A percentile compares a stretch with the other conserved stretches of the same genome.
Conservation (phyloP, 2,888 invertebrate genomes). For the Ophraella communa region DNA sequence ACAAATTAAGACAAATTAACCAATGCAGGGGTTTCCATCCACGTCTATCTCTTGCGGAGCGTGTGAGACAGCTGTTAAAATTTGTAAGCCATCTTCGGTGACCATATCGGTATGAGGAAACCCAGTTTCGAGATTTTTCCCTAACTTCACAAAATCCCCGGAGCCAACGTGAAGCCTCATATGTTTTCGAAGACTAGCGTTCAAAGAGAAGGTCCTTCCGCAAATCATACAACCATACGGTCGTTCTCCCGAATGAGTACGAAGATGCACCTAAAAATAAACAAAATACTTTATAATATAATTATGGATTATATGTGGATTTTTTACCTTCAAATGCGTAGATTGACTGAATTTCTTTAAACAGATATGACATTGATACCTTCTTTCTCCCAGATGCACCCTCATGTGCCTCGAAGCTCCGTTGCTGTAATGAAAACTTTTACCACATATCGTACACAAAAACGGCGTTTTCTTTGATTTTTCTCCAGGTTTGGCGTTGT, state of each 20-base stretch:
- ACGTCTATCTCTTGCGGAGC: conserved; percentile 11
- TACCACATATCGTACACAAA: conserved; percentile 55
- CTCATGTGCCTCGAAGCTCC: conserved; percentile 55
- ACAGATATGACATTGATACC: conserved; percentile 56
- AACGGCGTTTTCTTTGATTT: conserved; percentile 53
- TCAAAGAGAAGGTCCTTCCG: conserved; percentile 53
- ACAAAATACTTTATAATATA: background rate
- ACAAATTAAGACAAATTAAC: background rate
- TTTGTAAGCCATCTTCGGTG: conserved; percentile 10
- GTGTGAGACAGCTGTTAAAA: conserved; percentile 15
- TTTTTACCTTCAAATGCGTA: conserved; percentile 57
- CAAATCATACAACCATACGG: conserved; percentile 63
- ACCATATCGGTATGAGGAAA: conserved; percentile 6
- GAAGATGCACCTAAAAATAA: conserved; percentile 57
- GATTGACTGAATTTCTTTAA: conserved; percentile 56
- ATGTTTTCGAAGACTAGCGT: conserved; percentile 51
- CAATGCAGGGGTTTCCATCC: conserved; percentile 11
- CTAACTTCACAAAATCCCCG: conserved; percentile 15
- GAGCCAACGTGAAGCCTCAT: conserved; percentile 37
- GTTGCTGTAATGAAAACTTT: conserved; percentile 54
- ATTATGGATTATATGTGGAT: background rate
- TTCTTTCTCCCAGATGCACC: conserved; percentile 55
- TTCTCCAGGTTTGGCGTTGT: conserved; percentile 49
- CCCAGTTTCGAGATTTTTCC: conserved; percentile 4
- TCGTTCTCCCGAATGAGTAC: conserved; percentile 62